Conservation (phyloP, 1,140 invertebrate species). For the Apis florea region DNA sequence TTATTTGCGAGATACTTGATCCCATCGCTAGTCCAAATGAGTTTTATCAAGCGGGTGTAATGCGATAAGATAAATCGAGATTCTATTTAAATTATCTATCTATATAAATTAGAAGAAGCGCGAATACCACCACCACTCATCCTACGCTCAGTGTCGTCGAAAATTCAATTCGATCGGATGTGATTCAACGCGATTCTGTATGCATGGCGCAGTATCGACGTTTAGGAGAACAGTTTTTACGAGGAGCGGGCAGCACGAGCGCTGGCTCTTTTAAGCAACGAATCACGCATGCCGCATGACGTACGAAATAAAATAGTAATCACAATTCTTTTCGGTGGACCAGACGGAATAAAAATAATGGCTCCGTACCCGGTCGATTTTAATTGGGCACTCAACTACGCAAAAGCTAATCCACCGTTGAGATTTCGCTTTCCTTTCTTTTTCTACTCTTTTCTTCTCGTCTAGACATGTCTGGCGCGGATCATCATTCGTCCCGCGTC, state of each 20-base stretch:
- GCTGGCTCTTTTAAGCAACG: background rate
- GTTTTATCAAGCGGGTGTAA: background rate
- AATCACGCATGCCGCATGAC: background rate
- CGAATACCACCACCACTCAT: too few species aligned
- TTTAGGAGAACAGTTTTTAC: conserved; percentile 6
- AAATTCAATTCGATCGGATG: background rate
- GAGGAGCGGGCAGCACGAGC: background rate
- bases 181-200: background rate
- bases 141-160: background rate
- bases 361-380: background rate
- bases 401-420: background rate
- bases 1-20: too few species aligned
- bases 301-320: background rate
- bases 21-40: too few species aligned
- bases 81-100: background rate
- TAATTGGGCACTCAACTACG: conserved; percentile 12
- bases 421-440: conserved; percentile 7
- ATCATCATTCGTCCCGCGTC: conserved; percentile 39
- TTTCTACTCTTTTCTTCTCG: background rate
- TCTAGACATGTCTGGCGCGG: conserved; percentile 42
- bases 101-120: background rate
- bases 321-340: background rate
- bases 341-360: conserved; percentile 40
- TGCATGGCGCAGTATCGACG: background rate
- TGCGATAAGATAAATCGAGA: background rate